A percentile compares a stretch with the other conserved stretches of the same genome.
Evolutionary conservation across 2,113 vertebrate genomes (phyloP).

Genomic region (Chamaetylas fuelleborni): DNA sequence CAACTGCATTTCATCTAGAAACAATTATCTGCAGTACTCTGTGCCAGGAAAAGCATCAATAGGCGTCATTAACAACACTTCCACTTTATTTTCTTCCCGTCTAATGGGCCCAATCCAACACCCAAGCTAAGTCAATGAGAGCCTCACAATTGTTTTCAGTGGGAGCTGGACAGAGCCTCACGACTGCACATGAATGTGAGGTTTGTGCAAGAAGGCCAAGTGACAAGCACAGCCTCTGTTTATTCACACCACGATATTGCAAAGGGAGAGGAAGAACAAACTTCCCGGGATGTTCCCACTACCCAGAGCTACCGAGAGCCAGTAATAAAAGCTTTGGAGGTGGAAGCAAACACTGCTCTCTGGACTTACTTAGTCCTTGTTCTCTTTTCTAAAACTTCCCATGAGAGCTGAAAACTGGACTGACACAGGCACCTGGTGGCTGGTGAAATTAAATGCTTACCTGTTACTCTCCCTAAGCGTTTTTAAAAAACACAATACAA

Average conservation of each 20-base stretch:
- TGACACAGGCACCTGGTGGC: neutral
- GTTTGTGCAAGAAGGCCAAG: neutral
- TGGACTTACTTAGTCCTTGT: neutral
- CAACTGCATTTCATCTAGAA: conserved; percentile 51
- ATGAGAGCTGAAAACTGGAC: neutral
- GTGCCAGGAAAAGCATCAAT: conserved; percentile 34
- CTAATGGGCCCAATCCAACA: conserved; percentile 9
- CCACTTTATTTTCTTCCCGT: conserved; percentile 27
- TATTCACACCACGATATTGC: neutral
- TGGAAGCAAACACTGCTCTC: neutral
- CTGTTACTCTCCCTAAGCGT: neutral
- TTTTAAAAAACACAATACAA: neutral
- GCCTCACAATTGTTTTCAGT: neutral
- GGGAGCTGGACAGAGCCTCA: neutral
- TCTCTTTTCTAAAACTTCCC: neutral
- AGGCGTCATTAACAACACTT: conserved; percentile 10
- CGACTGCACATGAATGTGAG: neutral
- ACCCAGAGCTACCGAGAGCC: neutral
- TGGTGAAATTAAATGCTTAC: neutral
- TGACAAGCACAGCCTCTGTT: neutral
- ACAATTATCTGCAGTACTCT: conserved; percentile 34
- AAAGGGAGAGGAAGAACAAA: conserved; percentile 23
- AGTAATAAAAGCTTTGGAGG: neutral
- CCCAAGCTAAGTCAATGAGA: neutral
- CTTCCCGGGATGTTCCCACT: neutral